These are phyloP conservation scores for Oophaga pumilio DNA, from an alignment of 2,113 vertebrate genomes.

Conservation along the genomic window DNA sequence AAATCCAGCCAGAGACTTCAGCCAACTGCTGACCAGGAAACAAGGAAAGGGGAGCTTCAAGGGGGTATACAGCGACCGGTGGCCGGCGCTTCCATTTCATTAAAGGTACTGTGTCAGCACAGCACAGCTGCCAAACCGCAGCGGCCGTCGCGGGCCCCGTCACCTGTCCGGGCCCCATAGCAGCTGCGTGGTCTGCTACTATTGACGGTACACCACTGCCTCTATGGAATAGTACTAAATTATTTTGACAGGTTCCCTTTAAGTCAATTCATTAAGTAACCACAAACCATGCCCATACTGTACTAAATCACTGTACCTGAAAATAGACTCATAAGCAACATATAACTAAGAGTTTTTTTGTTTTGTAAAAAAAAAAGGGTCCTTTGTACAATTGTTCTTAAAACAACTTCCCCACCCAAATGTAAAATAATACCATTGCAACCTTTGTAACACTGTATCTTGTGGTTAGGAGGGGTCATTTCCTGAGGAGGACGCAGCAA, in stretches of 20 bases:
- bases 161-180: no score
- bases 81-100: no score
- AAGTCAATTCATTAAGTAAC: background rate
- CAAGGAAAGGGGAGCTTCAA: no score
- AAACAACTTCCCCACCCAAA: background rate
- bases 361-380: background rate
- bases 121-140: no score
- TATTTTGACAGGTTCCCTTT: background rate
- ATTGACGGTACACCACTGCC: no score
- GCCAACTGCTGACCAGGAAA: no score
- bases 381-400: background rate
- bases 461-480: background rate
- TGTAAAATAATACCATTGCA: background rate
- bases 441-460: background rate
- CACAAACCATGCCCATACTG: background rate
- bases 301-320: background rate
- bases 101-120: no score
- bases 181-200: no score
- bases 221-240: no score
- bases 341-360: background rate
- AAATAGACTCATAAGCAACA: background rate
- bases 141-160: no score
- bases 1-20: no score
- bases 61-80: no score
- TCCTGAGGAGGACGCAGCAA: background rate